Evolutionary conservation across 2,113 vertebrate genomes (phyloP).

Genomic region (Hippocampus guttulatus): DNA sequence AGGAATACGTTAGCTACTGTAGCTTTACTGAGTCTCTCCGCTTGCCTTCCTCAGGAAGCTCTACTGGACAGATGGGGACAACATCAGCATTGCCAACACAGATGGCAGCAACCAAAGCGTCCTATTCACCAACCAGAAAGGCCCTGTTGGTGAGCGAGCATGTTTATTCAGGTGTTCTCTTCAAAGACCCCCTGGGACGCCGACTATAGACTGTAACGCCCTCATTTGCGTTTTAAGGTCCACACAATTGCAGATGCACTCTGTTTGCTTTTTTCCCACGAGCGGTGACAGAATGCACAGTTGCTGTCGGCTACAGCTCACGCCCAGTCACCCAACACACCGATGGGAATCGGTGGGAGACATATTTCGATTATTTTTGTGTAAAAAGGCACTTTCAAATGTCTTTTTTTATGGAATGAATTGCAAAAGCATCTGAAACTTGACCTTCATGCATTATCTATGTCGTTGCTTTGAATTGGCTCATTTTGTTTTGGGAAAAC

Average conservation of each 20-base stretch:
- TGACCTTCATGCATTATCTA: background rate
- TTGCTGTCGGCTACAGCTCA: background rate
- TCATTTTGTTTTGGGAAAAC: background rate
- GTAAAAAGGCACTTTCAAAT: background rate
- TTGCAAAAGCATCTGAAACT: background rate
- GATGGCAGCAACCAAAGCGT: constrained; percentile 86
- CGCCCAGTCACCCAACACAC: no score
- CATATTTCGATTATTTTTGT: background rate
- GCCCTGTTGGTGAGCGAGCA: constrained; percentile 83
- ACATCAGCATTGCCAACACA: constrained; percentile 92
- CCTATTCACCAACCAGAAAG: constrained; percentile 88
- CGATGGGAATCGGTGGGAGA: no score
- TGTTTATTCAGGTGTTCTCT: background rate
- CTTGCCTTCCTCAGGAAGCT: constrained; percentile 77
- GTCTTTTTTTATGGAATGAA: background rate
- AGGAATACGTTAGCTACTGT: background rate
- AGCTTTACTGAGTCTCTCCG: constrained; percentile 7
- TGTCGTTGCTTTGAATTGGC: background rate
- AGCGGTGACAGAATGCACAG: background rate
- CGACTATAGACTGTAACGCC: background rate
- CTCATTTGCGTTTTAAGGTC: background rate
- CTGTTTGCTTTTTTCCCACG: no score
- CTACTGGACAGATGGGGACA: constrained; percentile 97
- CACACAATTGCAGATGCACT: background rate
- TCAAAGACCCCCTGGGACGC: background rate